Evolutionary conservation across 1,140 invertebrate genomes (phyloP).

Genomic region (Aphaenogaster ashmeadi): DNA sequence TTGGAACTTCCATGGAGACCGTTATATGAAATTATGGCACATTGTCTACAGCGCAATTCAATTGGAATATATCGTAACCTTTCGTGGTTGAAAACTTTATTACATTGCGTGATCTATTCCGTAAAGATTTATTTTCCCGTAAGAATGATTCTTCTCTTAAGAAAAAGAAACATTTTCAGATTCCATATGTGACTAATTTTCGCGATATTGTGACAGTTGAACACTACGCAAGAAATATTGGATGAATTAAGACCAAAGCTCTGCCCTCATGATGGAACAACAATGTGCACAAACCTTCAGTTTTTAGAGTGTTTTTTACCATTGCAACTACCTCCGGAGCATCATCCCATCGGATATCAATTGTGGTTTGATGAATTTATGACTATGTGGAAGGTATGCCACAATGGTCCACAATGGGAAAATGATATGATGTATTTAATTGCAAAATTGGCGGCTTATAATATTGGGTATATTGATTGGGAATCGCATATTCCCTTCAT

Average conservation of each 20-base stretch:
- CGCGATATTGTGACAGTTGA: constrained; percentile 78
- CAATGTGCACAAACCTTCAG: constrained; percentile 89
- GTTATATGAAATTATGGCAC: constrained; percentile 90
- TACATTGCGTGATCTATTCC: constrained; percentile 78
- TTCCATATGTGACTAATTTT: constrained; percentile 38
- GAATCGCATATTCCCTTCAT: constrained; percentile 93
- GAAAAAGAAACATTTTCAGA: constrained; percentile 1
- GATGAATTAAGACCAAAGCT: constrained; percentile 93
- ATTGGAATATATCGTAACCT: constrained; percentile 90
- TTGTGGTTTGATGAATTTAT: constrained; percentile 96
- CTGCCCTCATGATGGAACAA: constrained; percentile 90
- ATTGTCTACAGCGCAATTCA: constrained; percentile 86
- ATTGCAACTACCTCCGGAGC: constrained; percentile 89
- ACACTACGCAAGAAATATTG: constrained; percentile 95
- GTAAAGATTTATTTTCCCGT: constrained; percentile 85
- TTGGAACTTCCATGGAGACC: constrained; percentile 95
- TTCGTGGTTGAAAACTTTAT: constrained; percentile 83
- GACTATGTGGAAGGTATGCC: constrained; percentile 92
- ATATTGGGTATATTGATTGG: constrained; percentile 96
- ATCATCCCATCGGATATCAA: constrained; percentile 90
- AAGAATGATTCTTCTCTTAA: constrained; percentile 69
- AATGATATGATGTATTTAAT: constrained; percentile 91
- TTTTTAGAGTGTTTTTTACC: constrained; percentile 93
- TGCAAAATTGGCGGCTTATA: constrained; percentile 91
- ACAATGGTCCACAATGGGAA: constrained; percentile 92